phyloP scores from a whole-genome alignment of 2,888 invertebrate genomes.

The Tetanocera ferruginea region DNA sequence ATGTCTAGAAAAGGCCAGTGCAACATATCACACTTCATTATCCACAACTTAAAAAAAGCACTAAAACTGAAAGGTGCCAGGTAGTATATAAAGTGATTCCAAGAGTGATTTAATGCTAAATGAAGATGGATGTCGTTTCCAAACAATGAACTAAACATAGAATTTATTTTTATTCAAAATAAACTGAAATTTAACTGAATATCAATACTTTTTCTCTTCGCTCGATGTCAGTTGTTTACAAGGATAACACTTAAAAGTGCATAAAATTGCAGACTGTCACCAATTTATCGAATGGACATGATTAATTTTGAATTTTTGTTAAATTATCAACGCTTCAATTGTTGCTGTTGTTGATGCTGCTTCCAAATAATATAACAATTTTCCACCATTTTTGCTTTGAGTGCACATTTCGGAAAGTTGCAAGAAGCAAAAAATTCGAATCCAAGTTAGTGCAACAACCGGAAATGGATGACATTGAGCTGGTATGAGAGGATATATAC shows the following conservation, averaged over 20 bases:
- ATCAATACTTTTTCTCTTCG: too few relatives aligned
- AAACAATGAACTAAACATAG: too few relatives aligned
- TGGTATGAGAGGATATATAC: neutral
- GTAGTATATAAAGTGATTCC: too few relatives aligned
- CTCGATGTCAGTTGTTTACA: neutral
- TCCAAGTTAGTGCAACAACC: neutral
- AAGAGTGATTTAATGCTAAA: neutral
- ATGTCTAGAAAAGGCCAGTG: too few relatives aligned
- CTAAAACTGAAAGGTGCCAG: too few relatives aligned
- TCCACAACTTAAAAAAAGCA: too few relatives aligned
- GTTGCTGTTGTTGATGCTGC: neutral
- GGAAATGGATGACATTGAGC: neutral
- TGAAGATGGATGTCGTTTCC: neutral
- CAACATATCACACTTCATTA: too few relatives aligned
- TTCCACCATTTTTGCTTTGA: neutral
- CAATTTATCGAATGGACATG: constrained; percentile 20
- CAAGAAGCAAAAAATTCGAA: constrained; percentile 9
- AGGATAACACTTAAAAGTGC: neutral
- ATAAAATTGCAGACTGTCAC: neutral
- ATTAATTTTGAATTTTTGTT: constrained; percentile 21
- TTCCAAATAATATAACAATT: constrained; percentile 4
- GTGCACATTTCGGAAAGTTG: neutral
- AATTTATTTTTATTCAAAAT: too few relatives aligned
- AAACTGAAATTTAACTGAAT: too few relatives aligned
- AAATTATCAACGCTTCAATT: constrained; percentile 11